Evolutionary conservation across 2,113 vertebrate genomes (phyloP), one percentile per base, ranked within the genome.

Genomic region (Prochilodus magdalenae): DNA sequence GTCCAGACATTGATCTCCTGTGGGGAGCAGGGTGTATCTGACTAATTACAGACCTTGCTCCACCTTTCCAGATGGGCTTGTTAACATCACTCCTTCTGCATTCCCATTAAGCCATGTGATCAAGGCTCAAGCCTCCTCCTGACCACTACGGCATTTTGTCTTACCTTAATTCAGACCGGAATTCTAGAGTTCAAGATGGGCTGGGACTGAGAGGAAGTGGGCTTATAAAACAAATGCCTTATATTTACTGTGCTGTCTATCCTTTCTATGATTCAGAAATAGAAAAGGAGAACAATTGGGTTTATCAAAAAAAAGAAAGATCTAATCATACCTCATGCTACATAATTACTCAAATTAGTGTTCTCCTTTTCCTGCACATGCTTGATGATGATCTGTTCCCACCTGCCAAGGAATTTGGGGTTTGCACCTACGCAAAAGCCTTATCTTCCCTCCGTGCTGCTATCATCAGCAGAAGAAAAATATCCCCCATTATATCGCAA

Each of bases 311-410:
- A 18, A 83, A 73, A 66, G 86, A 84, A 88, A 81, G 73, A 80
- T 86, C 88, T 90, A 89, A 87, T 82, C 89, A 88, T 87, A 89
- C 88, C 81, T 90, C 87, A 85, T 70, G 84, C 85, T 82, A 69
- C 87, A 90, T 89, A 87, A 86, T 85, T 80, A 73, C 82, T 81
- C 83, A 82, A 87, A 90, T 88, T 86, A 89, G 87, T 85, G 77
- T 72, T 89, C 86, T 89, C 85, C 75, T 20, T 16, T 22, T 59
- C 33, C 62, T 47, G 40, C 13, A 15, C 27, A 36, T 44, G 22
- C 40, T 47, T 80, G 40, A 81, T 80, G 33, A 84, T 80, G 65
- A 75, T 79, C n/a, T 51, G 63, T 44, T 71, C 18, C 49, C 30
- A 63, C 40, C 30, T 57, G 29, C 59, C 55, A 59, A 76, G 5